phyloP scores from a whole-genome alignment of 2,888 invertebrate species.

The Ametastegia equiseti region DNA sequence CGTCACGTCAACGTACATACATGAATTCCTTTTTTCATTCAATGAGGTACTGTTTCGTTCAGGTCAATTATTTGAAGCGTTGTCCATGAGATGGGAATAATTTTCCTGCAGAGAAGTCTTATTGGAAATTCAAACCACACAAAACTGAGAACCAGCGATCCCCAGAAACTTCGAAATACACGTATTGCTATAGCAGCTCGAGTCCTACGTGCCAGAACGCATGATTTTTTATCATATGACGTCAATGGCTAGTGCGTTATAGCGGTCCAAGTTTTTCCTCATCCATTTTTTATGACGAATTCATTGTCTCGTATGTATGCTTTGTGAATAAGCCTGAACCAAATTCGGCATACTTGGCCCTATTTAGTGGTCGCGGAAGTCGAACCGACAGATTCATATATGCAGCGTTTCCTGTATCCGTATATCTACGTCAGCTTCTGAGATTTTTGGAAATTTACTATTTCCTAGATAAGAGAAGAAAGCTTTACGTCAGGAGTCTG shows the following conservation, averaged over 20 bases:
- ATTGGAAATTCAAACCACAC: neutral
- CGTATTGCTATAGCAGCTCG: no score
- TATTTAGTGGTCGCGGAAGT: neutral
- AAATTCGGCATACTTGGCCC: neutral
- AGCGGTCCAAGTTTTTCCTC: conserved; percentile 10
- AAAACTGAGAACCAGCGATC: neutral
- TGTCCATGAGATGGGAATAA: neutral
- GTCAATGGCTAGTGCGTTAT: conserved; percentile 50
- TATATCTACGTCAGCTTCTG: neutral
- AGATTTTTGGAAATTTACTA: neutral
- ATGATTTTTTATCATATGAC: conserved; percentile 53
- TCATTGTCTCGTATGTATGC: neutral
- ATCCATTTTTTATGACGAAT: conserved; percentile 2
- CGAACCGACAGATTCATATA: neutral
- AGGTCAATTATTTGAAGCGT: neutral
- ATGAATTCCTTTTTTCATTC: neutral
- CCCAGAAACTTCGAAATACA: neutral
- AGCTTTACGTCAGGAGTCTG: neutral
- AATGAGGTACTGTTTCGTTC: neutral
- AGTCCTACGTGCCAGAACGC: conserved; percentile 59
- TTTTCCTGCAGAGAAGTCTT: neutral
- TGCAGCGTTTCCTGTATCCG: neutral
- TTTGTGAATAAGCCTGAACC: neutral
- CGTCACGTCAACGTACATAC: neutral
- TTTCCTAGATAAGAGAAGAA: neutral